phyloP scores from a whole-genome alignment of 1,140 invertebrate genomes.

The Conus ventricosus region DNA sequence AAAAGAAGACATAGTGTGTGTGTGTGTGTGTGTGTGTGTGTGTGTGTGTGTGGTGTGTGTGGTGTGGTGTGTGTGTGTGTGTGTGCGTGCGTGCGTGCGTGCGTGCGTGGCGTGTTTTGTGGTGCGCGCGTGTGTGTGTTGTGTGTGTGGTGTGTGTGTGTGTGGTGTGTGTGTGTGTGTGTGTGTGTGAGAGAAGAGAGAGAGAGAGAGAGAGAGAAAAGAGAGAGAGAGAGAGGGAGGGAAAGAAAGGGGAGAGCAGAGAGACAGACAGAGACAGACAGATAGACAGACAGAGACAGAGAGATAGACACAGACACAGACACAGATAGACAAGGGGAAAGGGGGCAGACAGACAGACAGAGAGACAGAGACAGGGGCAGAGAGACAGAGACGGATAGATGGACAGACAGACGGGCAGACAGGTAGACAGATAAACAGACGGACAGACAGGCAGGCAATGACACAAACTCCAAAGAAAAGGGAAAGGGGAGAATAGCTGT shows the following conservation, averaged over 20 bases:
- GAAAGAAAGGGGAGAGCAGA: background rate
- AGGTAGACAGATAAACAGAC: background rate
- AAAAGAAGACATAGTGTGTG: too few species aligned
- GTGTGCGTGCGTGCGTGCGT: background rate
- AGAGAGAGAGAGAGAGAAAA: background rate
- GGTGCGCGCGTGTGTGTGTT: too few species aligned
- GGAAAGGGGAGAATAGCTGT: too few species aligned
- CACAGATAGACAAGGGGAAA: background rate
- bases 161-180: too few species aligned
- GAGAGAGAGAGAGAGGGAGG: background rate
- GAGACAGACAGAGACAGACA: background rate
- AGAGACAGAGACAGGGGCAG: background rate
- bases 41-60: constrained; percentile 3
- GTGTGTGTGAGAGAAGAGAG: too few species aligned
- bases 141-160: too few species aligned
- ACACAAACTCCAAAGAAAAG: too few species aligned
- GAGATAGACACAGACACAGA: background rate
- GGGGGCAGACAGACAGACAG: background rate
- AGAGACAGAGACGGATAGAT: background rate
- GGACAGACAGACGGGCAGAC: background rate
- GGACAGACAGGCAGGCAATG: background rate
- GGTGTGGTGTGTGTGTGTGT: background rate
- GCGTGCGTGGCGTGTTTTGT: too few species aligned
- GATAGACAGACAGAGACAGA: background rate
- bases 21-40: constrained; percentile 9